Evolutionary conservation across 2,113 vertebrate species (phyloP), one percentile per base, ranked within the genome.

Genomic region (Cynocephalus volans): DNA sequence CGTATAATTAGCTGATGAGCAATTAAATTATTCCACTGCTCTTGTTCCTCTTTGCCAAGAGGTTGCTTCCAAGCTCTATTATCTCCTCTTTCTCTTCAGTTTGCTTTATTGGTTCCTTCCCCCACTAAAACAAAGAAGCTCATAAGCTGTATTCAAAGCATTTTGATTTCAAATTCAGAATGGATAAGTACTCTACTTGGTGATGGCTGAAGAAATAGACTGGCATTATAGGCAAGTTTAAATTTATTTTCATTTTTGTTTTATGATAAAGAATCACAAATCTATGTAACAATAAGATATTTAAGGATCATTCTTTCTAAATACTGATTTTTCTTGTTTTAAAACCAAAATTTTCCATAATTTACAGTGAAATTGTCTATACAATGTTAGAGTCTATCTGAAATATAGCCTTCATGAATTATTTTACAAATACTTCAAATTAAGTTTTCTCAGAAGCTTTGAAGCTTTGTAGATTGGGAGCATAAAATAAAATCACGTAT

Each of bases 11-110:
- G 99, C 99, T 99, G 98, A 99, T 98, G 99, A 99, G 99, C 99
- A 99, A 99, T 99, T 99, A 99, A 99, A 99, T 99, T 99, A 99
- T 99, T 99, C 98, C 98, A 99, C 98, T 98, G 98, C 98, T 99
- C 98, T 99, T 99, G 99, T 97, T 99, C 98, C 98, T 99, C 98
- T 98, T 98, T 98, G 99, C 98, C 98, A 99, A 98, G 98, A 98
- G 99, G 98, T 98, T 99, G 98, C 98, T 98, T 99, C 98, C 98
- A 98, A 99, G 97, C 24, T 85, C 98, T 98, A 99, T 99, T 99
- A 99, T 99, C 98, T 98, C 96, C 96, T 96, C 95, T 98, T 98
- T 97, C 96, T 98, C 98, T 98, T 96, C 97, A 94, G 97, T 98
- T 98, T 98, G 98, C 98, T 97, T 98, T 98, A 98, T 97, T 98